Evolutionary conservation across 64 coral and sea anemone genomes (phyloP).

Genomic region (Montipora capricornis): DNA sequence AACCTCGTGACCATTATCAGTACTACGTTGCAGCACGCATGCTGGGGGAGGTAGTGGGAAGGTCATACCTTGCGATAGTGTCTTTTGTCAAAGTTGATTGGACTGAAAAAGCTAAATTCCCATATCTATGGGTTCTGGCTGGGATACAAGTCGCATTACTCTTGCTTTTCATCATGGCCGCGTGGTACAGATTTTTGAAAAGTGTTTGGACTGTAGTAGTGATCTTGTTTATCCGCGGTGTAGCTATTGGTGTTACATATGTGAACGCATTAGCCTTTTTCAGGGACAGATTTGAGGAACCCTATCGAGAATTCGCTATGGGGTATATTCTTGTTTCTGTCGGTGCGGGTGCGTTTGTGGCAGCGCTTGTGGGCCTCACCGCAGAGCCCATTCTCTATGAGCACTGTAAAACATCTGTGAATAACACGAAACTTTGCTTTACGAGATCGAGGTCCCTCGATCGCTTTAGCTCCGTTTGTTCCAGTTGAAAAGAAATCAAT

Average conservation of each 20-base stretch:
- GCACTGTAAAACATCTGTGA: constrained; percentile 58
- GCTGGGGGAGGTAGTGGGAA: constrained; percentile 59
- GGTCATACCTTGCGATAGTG: constrained; percentile 64
- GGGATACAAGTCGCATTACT: constrained; percentile 48
- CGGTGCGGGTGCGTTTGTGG: constrained; percentile 44
- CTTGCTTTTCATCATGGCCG: constrained; percentile 69
- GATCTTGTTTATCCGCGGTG: constrained; percentile 50
- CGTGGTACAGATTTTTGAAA: constrained; percentile 87
- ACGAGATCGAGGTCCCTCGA: constrained; percentile 46
- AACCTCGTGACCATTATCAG: constrained; percentile 86
- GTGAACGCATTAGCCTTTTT: constrained; percentile 69
- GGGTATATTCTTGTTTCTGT: constrained; percentile 55
- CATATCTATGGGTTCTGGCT: constrained; percentile 61
- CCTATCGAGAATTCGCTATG: constrained; percentile 68
- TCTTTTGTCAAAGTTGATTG: constrained; percentile 33
- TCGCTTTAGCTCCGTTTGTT: constrained; percentile 21
- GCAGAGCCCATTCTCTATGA: constrained; percentile 63
- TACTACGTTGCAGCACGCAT: constrained; percentile 70
- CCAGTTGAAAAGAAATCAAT: not conserved
- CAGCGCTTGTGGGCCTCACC: constrained; percentile 66
- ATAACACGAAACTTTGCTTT: constrained; percentile 75
- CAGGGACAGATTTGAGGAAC: constrained; percentile 58
- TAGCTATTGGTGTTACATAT: constrained; percentile 59
- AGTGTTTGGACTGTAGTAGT: constrained; percentile 51
- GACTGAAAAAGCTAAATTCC: constrained; percentile 48